Evolutionary conservation across 2,797 vertebrate species (phyloP).

Genomic region (Zonotrichia albicollis): DNA sequence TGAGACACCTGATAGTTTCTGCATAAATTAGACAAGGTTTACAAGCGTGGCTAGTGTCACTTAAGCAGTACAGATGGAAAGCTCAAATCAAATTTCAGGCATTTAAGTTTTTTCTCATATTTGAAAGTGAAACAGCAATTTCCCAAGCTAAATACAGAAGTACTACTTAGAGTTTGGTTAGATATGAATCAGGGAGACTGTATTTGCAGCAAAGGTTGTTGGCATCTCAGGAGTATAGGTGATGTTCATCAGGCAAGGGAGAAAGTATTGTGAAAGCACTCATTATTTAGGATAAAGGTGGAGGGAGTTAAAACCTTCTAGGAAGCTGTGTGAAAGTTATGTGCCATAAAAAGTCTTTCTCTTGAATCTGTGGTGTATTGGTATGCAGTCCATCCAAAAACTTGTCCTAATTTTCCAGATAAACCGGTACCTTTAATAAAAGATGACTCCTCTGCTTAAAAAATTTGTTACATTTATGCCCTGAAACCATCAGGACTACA

Average conservation of each 20-base stretch:
- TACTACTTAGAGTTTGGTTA: background rate
- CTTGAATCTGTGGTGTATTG: background rate
- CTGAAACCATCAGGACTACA: background rate
- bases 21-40: background rate
- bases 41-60: background rate
- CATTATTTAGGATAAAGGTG: background rate
- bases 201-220: background rate
- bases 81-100: background rate
- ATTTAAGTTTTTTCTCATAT: background rate
- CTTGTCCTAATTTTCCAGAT: constrained; percentile 16
- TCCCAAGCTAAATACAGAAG: background rate
- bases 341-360: background rate
- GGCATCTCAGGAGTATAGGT: background rate
- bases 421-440: constrained; percentile 2
- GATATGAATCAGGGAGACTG: background rate
- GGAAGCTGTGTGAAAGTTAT: background rate
- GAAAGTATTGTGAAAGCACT: background rate
- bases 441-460: background rate
- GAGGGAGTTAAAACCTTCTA: background rate
- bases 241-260: background rate
- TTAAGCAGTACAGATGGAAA: background rate
- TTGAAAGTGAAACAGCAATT: background rate
- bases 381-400: background rate
- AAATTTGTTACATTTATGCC: background rate
- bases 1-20: background rate